Evolutionary conservation across 2,797 vertebrate species (phyloP).

Genomic region (Gymnothorax javanicus): DNA sequence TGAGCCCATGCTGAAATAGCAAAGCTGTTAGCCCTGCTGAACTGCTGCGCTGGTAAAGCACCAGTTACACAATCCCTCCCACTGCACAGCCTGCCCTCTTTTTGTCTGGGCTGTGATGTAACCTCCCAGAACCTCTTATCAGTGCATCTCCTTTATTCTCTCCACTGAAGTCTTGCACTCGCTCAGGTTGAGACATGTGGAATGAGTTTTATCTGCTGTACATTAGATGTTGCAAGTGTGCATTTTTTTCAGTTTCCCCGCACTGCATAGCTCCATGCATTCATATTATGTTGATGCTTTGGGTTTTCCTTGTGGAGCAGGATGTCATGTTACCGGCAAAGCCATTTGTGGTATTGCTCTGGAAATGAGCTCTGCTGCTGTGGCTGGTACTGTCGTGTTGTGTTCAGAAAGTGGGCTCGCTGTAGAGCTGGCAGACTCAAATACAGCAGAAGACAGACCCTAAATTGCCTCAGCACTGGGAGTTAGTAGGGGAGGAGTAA

Average conservation of each 20-base stretch:
- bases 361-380: neutral
- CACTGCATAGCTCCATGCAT: neutral
- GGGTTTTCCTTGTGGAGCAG: neutral
- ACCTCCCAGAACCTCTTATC: conserved; percentile 35
- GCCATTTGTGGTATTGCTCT: neutral
- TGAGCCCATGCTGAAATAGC: conserved; percentile 16
- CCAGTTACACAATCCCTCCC: neutral
- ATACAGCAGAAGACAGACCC: neutral
- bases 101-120: conserved; percentile 9
- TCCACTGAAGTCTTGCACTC: neutral
- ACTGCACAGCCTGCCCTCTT: conserved; percentile 32
- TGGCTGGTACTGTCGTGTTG: neutral
- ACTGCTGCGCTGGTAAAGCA: neutral
- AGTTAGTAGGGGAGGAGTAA: neutral
- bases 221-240: neutral
- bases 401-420: neutral
- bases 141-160: conserved; percentile 34
- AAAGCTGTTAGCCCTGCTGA: conserved; percentile 19
- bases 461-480: too few species aligned
- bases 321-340: neutral
- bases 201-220: neutral
- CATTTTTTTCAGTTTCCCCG: neutral
- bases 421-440: neutral
- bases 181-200: conserved; percentile 12
- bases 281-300: neutral